Evolutionary conservation across 2,888 invertebrate genomes (phyloP), one percentile per base, ranked within the genome.

Genomic region (Mythimna albipuncta): DNA sequence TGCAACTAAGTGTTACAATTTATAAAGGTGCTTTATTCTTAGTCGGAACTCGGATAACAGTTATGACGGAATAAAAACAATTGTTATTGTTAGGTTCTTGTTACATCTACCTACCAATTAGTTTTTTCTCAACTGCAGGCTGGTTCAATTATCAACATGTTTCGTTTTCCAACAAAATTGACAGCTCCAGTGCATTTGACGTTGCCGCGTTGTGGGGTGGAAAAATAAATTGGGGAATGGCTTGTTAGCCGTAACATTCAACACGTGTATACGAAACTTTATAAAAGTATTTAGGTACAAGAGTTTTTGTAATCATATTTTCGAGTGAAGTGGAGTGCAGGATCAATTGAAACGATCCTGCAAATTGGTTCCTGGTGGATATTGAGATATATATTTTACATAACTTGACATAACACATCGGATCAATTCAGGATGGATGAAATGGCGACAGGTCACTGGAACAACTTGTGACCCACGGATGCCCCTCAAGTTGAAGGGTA

Each of bases 11-110:
- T 65, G 47, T 58, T 47, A 13, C 16, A 5, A 47, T 47, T 47
- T 57, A 32, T 6, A 19, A 21, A 67, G 13, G 52, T 55, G 13
- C 41, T 66, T 75, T 68, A 66, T 70, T 65, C 35, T 2, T 4
- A 59, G 57, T 62, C 35, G 57, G 26, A 26, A 52, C 58, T 76
- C 26, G 26, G 26, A 26, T 26, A 71, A 75, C 50, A 52, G 47
- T n/a, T 10, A 38, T 21, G 55, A 44, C 13, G 74, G 70, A 70
- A 65, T 70, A 81, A 58, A 54, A 57, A 64, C 57, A 57, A 65
- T 70, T 81, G 68, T 58, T 55, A 38, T 70, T 57, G 21, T 52
- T 10, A 7, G 19, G 10, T 35, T 35, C 52, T 81, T 63, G 69
- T 61, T 63, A 71, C 19, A 38, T 10, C 21, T 26, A 57, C 38